phyloP scores from a whole-genome alignment of 2,888 invertebrate genomes.

The Cloeon dipterum region DNA sequence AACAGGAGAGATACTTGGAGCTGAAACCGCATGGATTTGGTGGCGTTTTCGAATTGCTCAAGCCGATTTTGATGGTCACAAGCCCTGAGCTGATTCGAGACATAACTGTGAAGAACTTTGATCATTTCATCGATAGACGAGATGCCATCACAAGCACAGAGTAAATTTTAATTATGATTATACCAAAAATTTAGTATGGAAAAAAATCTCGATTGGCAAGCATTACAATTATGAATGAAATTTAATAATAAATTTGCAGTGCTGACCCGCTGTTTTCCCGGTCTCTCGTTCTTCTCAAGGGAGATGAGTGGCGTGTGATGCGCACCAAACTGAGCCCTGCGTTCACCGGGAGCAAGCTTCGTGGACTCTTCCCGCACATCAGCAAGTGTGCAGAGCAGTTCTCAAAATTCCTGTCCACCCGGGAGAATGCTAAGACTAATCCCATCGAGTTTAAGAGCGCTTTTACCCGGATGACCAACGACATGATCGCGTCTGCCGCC shows the following conservation, averaged over 20 bases:
- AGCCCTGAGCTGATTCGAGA: not conserved
- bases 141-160: not conserved
- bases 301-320: not conserved
- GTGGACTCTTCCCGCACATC: not conserved
- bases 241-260: too few relatives aligned
- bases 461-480: conserved; percentile 8
- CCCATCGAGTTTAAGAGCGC: not conserved
- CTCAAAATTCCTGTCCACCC: not conserved
- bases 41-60: not conserved
- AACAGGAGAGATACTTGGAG: not conserved
- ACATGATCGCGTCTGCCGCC: conserved; percentile 10
- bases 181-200: too few relatives aligned
- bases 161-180: too few relatives aligned
- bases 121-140: not conserved
- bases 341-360: not conserved
- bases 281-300: not conserved
- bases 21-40: not conserved
- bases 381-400: not conserved
- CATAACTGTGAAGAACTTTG: not conserved
- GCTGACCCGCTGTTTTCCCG: not conserved
- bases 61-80: not conserved
- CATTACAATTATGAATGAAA: too few relatives aligned
- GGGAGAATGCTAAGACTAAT: too few relatives aligned
- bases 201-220: too few relatives aligned
- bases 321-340: not conserved